phyloP scores from a whole-genome alignment of 2,888 invertebrate genomes.

The Oscheius sp. region DNA sequence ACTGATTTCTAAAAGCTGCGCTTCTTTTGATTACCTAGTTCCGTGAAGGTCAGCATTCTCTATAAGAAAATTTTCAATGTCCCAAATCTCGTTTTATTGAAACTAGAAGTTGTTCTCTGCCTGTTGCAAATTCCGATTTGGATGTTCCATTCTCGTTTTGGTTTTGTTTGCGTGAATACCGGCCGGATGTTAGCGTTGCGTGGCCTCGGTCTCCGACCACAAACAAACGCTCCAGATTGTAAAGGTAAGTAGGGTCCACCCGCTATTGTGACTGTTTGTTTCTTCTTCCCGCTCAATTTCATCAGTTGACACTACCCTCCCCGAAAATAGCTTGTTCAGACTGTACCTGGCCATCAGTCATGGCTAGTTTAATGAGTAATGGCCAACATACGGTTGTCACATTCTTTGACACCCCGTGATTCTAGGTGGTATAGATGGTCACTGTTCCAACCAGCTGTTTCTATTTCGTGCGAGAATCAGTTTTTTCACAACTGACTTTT shows the following conservation, averaged over 20 bases:
- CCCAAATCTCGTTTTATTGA: too few relatives aligned
- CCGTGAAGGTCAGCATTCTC: too few relatives aligned
- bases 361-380: conserved; percentile 29
- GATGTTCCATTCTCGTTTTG: conserved; percentile 9
- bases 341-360: conserved; percentile 9
- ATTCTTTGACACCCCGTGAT: conserved; percentile 1
- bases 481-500: neutral
- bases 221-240: conserved; percentile 22
- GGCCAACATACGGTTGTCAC: conserved; percentile 23
- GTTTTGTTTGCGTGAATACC: conserved; percentile 32
- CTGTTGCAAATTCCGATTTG: conserved; percentile 7
- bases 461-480: neutral
- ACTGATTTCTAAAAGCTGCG: too few relatives aligned
- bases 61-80: too few relatives aligned
- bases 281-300: neutral
- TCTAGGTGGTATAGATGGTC: neutral
- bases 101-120: too few relatives aligned
- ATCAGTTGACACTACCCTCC: conserved; percentile 23
- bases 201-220: conserved; percentile 32
- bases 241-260: conserved; percentile 19
- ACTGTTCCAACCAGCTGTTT: neutral
- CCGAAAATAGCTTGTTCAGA: conserved; percentile 18
- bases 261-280: neutral
- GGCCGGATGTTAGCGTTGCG: conserved; percentile 32
- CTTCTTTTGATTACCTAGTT: too few relatives aligned